Evolutionary conservation across 2,113 vertebrate species (phyloP).

Genomic region (Phaethon lepturus): DNA sequence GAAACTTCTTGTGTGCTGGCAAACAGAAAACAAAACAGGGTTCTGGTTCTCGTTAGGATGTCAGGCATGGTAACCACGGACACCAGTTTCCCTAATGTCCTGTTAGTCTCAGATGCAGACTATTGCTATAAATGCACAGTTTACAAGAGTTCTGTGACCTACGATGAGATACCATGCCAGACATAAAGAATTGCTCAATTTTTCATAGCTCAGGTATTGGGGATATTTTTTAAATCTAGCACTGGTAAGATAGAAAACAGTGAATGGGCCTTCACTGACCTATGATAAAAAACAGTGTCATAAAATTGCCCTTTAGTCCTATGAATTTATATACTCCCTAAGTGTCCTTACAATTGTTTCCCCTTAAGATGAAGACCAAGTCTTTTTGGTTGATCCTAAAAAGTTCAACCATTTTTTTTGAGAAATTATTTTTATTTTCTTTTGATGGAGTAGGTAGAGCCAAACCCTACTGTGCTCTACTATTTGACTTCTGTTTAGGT

Average conservation of each 20-base stretch:
- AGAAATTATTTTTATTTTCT: not conserved
- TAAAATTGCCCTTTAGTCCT: not conserved
- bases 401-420: not conserved
- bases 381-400: not conserved
- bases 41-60: not conserved
- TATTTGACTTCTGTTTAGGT: not conserved
- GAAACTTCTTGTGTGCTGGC: not conserved
- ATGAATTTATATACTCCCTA: not conserved
- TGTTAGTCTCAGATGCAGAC: not conserved
- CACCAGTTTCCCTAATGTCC: not conserved
- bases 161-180: not conserved
- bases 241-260: not conserved
- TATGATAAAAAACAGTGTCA: not conserved
- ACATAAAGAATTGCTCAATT: not conserved
- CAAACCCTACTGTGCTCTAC: not conserved
- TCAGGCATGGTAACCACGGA: not conserved
- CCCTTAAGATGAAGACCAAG: not conserved
- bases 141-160: not conserved
- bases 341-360: not conserved
- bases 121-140: not conserved
- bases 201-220: not conserved
- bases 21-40: not conserved
- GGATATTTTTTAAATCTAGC: not conserved
- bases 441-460: not conserved
- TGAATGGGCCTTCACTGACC: not conserved